These are phyloP conservation scores for Colletes collaris DNA, from an alignment of 2,888 invertebrate species.

Conservation along the genomic window DNA sequence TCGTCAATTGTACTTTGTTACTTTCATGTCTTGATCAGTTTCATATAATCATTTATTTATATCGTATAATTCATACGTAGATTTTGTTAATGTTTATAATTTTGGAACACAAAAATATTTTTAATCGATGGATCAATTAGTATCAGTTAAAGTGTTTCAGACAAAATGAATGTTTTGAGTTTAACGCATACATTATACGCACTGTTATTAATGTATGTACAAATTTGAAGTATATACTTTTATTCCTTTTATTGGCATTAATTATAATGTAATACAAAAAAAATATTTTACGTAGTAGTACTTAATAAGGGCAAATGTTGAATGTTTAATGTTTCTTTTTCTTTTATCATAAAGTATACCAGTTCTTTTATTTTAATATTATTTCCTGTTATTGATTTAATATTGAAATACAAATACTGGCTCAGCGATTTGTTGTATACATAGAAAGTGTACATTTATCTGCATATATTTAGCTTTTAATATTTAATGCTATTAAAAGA, in stretches of 20 bases:
- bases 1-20: not conserved
- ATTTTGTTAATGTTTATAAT: too few relatives aligned
- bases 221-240: not conserved
- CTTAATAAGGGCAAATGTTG: not conserved
- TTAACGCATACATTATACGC: too few relatives aligned
- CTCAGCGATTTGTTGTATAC: not conserved
- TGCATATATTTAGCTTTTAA: not conserved
- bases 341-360: too few relatives aligned
- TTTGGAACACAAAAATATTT: not conserved
- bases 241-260: not conserved
- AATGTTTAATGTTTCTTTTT: not conserved
- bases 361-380: not conserved
- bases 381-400: not conserved
- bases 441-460: not conserved
- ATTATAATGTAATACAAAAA: not conserved
- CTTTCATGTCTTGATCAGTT: constrained; percentile 3
- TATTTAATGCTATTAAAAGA: not conserved
- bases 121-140: not conserved
- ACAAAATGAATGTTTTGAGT: too few relatives aligned
- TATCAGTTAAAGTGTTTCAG: not conserved
- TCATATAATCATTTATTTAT: not conserved
- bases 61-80: too few relatives aligned
- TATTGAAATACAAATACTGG: constrained; percentile 6
- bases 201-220: too few relatives aligned
- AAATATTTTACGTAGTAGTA: not conserved